phyloP scores from a whole-genome alignment of 2,797 vertebrate species.

The Tokudaia tokunoshimensis region DNA sequence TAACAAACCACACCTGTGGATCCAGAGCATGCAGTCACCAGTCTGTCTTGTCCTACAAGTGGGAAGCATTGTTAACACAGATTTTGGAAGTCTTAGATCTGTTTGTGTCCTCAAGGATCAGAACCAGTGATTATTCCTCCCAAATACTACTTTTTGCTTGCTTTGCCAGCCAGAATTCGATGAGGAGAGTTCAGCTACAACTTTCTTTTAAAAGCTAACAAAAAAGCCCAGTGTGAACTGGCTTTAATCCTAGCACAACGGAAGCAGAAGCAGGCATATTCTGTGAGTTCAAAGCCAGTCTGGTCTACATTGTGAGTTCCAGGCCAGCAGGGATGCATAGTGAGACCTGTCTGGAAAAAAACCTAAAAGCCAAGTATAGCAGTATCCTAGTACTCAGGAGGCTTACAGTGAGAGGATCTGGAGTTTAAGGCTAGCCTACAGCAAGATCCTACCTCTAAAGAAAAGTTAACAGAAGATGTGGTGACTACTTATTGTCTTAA shows the following conservation, averaged over 20 bases:
- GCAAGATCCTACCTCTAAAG: neutral
- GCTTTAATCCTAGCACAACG: neutral
- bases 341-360: neutral
- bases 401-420: neutral
- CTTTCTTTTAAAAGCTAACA: constrained; percentile 4
- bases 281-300: neutral
- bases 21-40: neutral
- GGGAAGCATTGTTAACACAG: neutral
- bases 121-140: neutral
- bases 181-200: neutral
- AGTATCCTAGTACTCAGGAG: neutral
- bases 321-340: neutral
- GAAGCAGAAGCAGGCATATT: neutral
- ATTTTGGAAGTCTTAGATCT: neutral
- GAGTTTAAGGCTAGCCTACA: neutral
- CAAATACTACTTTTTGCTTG: neutral
- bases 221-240: neutral
- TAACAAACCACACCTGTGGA: neutral
- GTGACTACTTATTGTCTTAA: neutral
- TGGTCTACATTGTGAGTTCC: neutral
- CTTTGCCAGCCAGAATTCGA: neutral
- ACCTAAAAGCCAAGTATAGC: neutral
- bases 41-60: neutral
- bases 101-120: neutral
- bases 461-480: neutral